These are phyloP conservation scores for Deladenus siricidicola DNA, from an alignment of 2,888 invertebrate species.

Conservation along the genomic window DNA sequence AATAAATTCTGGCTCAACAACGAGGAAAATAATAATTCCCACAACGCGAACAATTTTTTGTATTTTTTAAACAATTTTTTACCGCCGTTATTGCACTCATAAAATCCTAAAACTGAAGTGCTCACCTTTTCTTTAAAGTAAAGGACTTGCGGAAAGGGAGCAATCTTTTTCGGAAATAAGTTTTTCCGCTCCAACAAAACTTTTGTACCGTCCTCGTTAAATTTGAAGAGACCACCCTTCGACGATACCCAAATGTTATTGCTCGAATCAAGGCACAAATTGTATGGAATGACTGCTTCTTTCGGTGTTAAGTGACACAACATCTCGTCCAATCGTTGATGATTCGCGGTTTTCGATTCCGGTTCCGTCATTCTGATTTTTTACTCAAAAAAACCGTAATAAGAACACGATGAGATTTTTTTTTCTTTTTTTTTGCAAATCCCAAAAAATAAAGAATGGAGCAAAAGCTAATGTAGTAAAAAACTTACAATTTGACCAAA, in stretches of 20 bases:
- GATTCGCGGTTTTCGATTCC: conserved; percentile 47
- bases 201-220: conserved; percentile 30
- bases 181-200: conserved; percentile 37
- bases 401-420: too few species aligned
- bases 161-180: conserved; percentile 45
- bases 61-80: too few species aligned
- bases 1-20: too few species aligned
- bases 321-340: conserved; percentile 51
- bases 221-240: conserved; percentile 50
- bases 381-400: background rate
- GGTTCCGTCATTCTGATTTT: conserved; percentile 38
- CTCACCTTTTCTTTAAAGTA: conserved; percentile 39
- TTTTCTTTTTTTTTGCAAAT: background rate
- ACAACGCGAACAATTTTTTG: too few species aligned
- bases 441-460: background rate
- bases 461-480: background rate
- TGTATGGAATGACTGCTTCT: conserved; percentile 45
- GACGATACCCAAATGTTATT: conserved; percentile 39
- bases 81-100: too few species aligned
- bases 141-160: conserved; percentile 48
- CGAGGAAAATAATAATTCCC: too few species aligned
- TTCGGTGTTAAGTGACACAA: conserved; percentile 42
- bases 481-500: background rate
- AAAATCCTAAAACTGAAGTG: too few species aligned
- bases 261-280: conserved; percentile 35